Percentiles rank a stretch among this genome's conserved stretches.
These are phyloP conservation scores for Tiliacea aurago DNA, from an alignment of 2,888 invertebrate genomes.

Conservation along the genomic window DNA sequence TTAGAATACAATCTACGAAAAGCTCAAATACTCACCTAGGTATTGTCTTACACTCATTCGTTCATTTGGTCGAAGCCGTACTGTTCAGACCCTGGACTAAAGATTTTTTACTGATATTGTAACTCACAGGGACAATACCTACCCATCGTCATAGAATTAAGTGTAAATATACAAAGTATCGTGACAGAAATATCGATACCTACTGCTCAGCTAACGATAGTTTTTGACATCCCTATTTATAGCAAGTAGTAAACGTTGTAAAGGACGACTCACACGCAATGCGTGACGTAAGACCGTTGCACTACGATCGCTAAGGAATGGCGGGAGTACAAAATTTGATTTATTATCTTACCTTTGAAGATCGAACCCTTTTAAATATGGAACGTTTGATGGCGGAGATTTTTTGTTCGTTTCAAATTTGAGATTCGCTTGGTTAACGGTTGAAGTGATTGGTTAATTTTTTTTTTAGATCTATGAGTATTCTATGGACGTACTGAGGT, in stretches of 20 bases:
- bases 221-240: slow-evolving; percentile 50
- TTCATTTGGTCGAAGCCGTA: neutral
- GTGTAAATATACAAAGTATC: neutral
- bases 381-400: slow-evolving; percentile 37
- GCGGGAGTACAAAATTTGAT: slow-evolving; percentile 62
- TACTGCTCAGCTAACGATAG: neutral
- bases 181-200: neutral
- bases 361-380: slow-evolving; percentile 55
- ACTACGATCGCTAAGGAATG: slow-evolving; percentile 51
- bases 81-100: neutral
- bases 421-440: slow-evolving; percentile 47
- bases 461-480: neutral
- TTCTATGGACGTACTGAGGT: neutral
- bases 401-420: slow-evolving; percentile 43
- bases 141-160: neutral
- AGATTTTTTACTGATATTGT: neutral
- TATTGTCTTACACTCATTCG: neutral
- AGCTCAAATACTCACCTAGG: neutral
- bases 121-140: neutral
- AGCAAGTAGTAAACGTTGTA: slow-evolving; percentile 50
- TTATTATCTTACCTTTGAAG: slow-evolving; percentile 64
- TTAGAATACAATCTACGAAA: neutral
- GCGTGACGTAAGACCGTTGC: slow-evolving; percentile 59
- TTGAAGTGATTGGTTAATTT: neutral
- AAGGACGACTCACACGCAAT: slow-evolving; percentile 57